Evolutionary conservation across 2,113 vertebrate species (phyloP), one percentile per base, ranked within the genome.

Genomic region (Epinephelus moara): DNA sequence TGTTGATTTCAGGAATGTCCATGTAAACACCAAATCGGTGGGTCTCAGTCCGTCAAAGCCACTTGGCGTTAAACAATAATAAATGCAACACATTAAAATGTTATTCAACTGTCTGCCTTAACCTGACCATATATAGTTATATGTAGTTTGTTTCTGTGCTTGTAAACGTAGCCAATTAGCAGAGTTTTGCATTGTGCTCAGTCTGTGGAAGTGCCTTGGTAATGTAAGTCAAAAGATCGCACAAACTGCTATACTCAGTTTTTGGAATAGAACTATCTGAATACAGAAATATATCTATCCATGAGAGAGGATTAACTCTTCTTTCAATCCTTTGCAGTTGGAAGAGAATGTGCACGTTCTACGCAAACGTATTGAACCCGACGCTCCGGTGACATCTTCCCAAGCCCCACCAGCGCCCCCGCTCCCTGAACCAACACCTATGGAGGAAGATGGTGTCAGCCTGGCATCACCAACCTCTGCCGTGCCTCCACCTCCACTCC

Each of bases 291-390:
- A 45, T 11, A 45, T 45, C 11, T 12, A 12, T 8, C 42, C 10
- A 45, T 45, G 42, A 12, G 42, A 45, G 42, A 45, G 2, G 11
- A 45, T 45, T 9, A 45, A 12, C 42, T 45, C 42, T 10, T 45
- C 9, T 45, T 45, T 45, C 0, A 27, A 64, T 56, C 25, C 6
- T 50, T 74, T 89, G 57, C 90, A 98, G 97, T 89, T 98, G 84
- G 97, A 98, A 85, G 96, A 97, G 67, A 96, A 94, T 14, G 96
- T 97, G 72, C 95, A 96, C 63, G 45, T 95, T 19, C 87, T 98
- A 47, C 94, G 97, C 4, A 95, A 95, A 75, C 93, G 92, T 11
- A 95, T 96, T 6, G 95, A 97, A 80, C 94, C 93, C 10, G 94
- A 93, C 11, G 30, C 91, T 21, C 91, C 88, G 0, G 33, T 61